Base-by-base conservation (phyloP, 2,888 invertebrate genomes). In the Biston stratarius region DNA sequence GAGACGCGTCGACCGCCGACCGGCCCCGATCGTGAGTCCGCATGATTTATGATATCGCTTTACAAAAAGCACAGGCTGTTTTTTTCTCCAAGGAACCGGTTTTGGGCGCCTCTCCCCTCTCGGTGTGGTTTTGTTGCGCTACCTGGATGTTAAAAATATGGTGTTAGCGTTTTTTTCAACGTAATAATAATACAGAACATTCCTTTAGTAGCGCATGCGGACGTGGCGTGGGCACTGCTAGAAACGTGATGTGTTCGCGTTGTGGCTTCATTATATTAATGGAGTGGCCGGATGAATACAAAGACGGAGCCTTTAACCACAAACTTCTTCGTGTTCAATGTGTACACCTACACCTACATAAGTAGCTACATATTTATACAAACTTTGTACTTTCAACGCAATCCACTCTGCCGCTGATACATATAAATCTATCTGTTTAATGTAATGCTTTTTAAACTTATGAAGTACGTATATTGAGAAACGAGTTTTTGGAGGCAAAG, bases 241-340 rank as follows among this genome's bases (percentile, higher is more conserved):
- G 81, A 79, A 82, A 92, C 91, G 91, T 93, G 92, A 91, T 85
- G 85, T 81, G 90, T 84, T 83, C 84, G 84, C 85, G 84, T 83
- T 88, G 91, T 89, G 85, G 90, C 89, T 91, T 90, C 90, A 91
- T 93, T 92, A 91, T 89, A 90, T 91, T 93, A 92, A 92, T 93
- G 91, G 89, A 87, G 84, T 84, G 81, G 84, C 89, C 88, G 89
- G 90, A 87, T 91, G 92, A 91, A 92, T 91, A 91, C 90, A 89
- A 91, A 92, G 88, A 87, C 83, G 85, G 82, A 83, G 86, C 84
- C 85, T 89, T 89, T 88, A 71, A 69, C 57, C 69, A 60, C 63
- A 87, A 88, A 89, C 87, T 89, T 87, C 85, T 85, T 87, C 84
- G 86, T 84, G 85, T 67, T 24, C 44, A 59, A 62, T 60, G 42